Conservation (phyloP, 2,113 vertebrate species). For the Chloroceryle aenea region DNA sequence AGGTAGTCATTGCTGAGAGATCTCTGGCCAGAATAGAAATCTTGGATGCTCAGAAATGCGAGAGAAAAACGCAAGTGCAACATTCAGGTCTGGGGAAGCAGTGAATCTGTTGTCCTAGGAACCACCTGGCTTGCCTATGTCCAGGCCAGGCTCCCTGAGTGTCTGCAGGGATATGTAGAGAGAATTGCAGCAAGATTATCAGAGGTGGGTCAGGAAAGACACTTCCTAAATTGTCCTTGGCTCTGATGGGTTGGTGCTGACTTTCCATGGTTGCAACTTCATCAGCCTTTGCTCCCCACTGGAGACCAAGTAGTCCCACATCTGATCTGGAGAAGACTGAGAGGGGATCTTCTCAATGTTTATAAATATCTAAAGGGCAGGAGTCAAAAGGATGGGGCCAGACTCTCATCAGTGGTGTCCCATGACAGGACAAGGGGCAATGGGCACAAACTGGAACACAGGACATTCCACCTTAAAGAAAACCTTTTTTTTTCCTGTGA, state of each 20-base stretch:
- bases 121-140: not conserved
- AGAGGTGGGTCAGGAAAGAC: not conserved
- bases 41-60: accelerated
- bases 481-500: not conserved
- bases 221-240: not conserved
- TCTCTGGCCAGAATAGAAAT: not conserved
- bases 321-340: not conserved
- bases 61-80: not conserved
- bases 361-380: not conserved
- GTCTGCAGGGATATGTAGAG: not conserved
- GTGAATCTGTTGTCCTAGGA: not conserved
- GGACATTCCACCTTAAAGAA: not conserved
- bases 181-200: not conserved
- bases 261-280: not conserved
- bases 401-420: not conserved
- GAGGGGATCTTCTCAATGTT: not conserved
- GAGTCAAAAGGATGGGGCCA: not conserved
- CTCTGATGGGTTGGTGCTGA: not conserved
- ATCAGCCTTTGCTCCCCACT: accelerated
- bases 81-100: not conserved
- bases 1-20: not conserved
- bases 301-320: not conserved
- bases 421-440: not conserved
- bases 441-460: not conserved
- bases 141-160: not conserved